Evolutionary conservation across 2,797 vertebrate genomes (phyloP), one percentile per base, ranked within the genome.

Genomic region (Urocyon cinereoargenteus): DNA sequence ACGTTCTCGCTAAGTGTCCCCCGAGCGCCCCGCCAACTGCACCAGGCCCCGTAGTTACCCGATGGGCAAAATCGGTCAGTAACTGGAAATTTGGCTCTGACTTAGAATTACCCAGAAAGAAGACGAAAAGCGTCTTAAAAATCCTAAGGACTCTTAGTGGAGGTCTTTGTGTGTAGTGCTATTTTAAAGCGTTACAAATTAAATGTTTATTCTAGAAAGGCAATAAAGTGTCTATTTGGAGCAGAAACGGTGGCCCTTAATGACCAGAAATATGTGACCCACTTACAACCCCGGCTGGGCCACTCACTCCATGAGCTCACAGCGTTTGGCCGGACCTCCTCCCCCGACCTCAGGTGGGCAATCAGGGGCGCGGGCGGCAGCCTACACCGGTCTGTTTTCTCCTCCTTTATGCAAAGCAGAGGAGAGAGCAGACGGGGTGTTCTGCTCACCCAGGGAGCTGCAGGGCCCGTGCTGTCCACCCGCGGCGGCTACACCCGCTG

Each of bases 101-200:
- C 40, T 77, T 62, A 70, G 2, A 53, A n/a, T 26, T 12, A 64
- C 14, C 45, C 64, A 90, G n/a, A 77, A 91, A 45, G 40, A 89
- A 89, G n/a, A 55, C 49, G 72, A 61, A 75, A 26, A 34, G 21
- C 36, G 59, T 86, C 61, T 81, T 64, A 49, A 97, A 89, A 81
- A 31, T 75, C 16, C 31, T 18, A 77, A 57, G 36, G 21, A 15
- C 21, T 93, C 6, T 2, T 84, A 78, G 31, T 90, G 28, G 66
- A 83, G 55, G 55, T 72, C 68, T 91, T 77, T 73, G 51, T 91
- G 61, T 86, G 64, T 68, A 94, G 49, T 77, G 34, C 16, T 45
- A 53, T 86, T 97, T 93, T 78, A 90, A 95, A 83, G 61, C 15
- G 61, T 79, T 79, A 16, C 45, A 64, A 92, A 75, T 68, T 49